Base-by-base conservation (phyloP, 2,888 invertebrate genomes). In the Lasiommata megera region DNA sequence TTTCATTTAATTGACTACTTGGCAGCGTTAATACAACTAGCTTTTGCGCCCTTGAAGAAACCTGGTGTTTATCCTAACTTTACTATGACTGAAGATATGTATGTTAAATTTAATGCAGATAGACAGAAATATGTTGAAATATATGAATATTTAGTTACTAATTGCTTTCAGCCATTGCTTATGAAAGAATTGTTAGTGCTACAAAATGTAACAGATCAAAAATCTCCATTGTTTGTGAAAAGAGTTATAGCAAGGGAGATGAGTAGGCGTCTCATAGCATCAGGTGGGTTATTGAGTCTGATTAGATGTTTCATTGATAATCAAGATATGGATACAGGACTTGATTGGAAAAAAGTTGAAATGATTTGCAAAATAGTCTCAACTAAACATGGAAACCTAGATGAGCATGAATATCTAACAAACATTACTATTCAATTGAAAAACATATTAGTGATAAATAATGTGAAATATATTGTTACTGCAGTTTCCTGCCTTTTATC, bases 161-260 rank as follows among this genome's bases (percentile, higher is more conserved):
- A 90, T 56, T 92, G 93, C 56, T 93, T 93, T 66, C 93, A 93
- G 69, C 92, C 93, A 18, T 77, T 92, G 47, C 82, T 94, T 31
- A 93, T 95, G 72, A 93, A 93, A 71, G 94, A 95, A 76, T 84
- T 95, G n/a, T 89, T 96, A 81, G 84, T 94, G 41, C 83, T 96
- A 34, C 93, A 93, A 69, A 92, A 92, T 74, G 77, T 82, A 11
- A 78, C 74, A 55, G 82, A 89, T 34, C 87, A 92, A n/a, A 51
- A 70, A 11, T 82, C 91, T 18, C 94, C 94, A 2, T 73, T 71
- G 9, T 95, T 95, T 94, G 90, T 95, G 40, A 92, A 92, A 70
- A 91, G 84, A 75, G 84, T 91, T 9, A 92, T 94, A 65, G 88
- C 92, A 28, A 91, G 88, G 61, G 92, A 93, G 70, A 79, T 96